A percentile compares a stretch with the other conserved stretches of the same genome.
Conservation (phyloP, 1,140 invertebrate species). For the Hylaeus volcanicus region DNA sequence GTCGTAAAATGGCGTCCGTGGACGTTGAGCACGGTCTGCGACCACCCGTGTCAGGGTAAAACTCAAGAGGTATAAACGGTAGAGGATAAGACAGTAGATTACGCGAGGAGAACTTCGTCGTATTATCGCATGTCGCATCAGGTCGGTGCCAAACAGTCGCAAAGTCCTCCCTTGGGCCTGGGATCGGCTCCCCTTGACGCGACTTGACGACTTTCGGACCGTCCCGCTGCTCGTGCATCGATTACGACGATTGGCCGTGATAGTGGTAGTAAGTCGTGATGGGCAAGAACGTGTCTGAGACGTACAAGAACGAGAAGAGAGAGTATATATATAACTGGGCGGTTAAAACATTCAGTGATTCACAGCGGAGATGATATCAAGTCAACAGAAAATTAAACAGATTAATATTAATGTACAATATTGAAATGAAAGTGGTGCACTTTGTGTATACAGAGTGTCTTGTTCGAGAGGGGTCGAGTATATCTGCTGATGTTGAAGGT, state of each 20-base stretch:
- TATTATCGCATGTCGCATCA: constrained; percentile 67
- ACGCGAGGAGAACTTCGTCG: constrained; percentile 67
- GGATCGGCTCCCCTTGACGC: constrained; percentile 60
- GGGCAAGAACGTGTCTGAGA: constrained; percentile 67
- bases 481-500: no score
- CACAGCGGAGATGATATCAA: constrained; percentile 51
- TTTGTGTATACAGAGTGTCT: neutral
- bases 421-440: neutral
- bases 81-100: constrained; percentile 69
- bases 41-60: constrained; percentile 15
- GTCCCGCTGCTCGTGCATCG: constrained; percentile 68
- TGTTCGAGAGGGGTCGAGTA: no score
- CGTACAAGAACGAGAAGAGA: constrained; percentile 68
- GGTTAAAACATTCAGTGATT: constrained; percentile 60
- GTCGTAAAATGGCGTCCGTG: neutral
- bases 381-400: constrained; percentile 28
- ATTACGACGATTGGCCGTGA: constrained; percentile 69
- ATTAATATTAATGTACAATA: constrained; percentile 10
- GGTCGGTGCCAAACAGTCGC: constrained; percentile 68
- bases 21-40: neutral
- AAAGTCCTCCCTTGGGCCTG: constrained; percentile 68
- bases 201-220: constrained; percentile 69
- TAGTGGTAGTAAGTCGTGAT: constrained; percentile 67
- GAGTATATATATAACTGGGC: constrained; percentile 51
- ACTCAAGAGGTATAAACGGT: constrained; percentile 59